These are phyloP conservation scores for Thelaira solivaga DNA, from an alignment of 2,888 invertebrate species.

Conservation along the genomic window DNA sequence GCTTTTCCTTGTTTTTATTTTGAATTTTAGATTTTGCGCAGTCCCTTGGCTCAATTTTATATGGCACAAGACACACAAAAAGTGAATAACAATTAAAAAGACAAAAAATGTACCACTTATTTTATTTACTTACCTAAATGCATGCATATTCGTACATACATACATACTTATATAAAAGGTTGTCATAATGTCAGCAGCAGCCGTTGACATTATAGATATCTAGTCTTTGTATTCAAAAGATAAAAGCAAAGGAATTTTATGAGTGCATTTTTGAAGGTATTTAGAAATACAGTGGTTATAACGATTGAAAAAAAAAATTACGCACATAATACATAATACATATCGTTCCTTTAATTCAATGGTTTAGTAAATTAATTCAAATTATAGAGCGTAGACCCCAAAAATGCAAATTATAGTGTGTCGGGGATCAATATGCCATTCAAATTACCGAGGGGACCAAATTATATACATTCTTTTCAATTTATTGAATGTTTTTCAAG, in stretches of 20 bases:
- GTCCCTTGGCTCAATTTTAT: conserved; percentile 18
- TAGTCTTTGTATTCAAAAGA: neutral
- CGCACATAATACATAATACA: no score
- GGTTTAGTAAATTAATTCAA: no score
- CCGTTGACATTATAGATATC: conserved; percentile 46
- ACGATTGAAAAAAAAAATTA: no score
- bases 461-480: no score
- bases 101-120: conserved; percentile 40
- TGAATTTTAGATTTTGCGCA: conserved; percentile 48
- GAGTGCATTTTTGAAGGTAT: neutral
- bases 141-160: no score
- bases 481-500: no score
- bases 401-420: no score
- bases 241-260: neutral
- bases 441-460: no score
- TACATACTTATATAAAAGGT: no score
- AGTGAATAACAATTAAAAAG: neutral
- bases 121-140: conserved; percentile 42
- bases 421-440: no score
- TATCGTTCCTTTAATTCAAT: no score
- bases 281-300: conserved; percentile 14
- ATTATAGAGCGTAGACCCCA: no score
- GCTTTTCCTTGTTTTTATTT: neutral
- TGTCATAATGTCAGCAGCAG: conserved; percentile 33
- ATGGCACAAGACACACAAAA: conserved; percentile 24